Conservation (phyloP, 2,797 vertebrate species). For the Tenualosa ilisha region DNA sequence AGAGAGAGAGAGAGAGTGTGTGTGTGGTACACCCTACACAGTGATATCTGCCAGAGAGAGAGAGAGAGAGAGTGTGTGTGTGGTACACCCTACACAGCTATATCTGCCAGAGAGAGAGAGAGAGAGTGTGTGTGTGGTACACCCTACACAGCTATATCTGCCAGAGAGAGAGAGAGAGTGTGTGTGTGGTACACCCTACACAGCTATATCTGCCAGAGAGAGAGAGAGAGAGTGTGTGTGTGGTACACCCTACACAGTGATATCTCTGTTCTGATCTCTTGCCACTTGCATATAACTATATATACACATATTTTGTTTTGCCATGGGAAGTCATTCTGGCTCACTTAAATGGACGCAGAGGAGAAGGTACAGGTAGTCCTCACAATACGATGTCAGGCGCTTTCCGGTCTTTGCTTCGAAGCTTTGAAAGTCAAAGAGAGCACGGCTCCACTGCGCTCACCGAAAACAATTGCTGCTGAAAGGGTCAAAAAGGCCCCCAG, state of each 20-base stretch:
- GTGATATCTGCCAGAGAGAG: not conserved
- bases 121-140: no score
- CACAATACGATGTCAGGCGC: conserved; percentile 26
- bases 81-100: no score
- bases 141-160: no score
- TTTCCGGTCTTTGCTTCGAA: conserved; percentile 35
- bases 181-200: no score
- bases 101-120: not conserved
- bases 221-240: no score
- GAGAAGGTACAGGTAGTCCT: conserved; percentile 31
- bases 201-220: no score
- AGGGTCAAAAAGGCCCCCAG: not conserved
- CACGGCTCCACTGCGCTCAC: conserved; percentile 24
- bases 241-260: not conserved
- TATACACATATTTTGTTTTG: conserved; percentile 30
- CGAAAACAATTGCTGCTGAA: conserved; percentile 20
- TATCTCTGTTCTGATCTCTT: not conserved
- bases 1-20: no score
- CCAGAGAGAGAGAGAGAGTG: not conserved
- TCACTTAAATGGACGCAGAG: not conserved
- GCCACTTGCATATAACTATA: not conserved
- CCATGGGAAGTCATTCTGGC: conserved; percentile 30
- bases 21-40: no score
- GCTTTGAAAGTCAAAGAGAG: conserved; percentile 38
- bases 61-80: no score